A percentile compares a stretch with the other conserved stretches of the same genome.
These are phyloP conservation scores for Chloropsis hardwickii DNA, from an alignment of 2,113 vertebrate species.

Conservation along the genomic window DNA sequence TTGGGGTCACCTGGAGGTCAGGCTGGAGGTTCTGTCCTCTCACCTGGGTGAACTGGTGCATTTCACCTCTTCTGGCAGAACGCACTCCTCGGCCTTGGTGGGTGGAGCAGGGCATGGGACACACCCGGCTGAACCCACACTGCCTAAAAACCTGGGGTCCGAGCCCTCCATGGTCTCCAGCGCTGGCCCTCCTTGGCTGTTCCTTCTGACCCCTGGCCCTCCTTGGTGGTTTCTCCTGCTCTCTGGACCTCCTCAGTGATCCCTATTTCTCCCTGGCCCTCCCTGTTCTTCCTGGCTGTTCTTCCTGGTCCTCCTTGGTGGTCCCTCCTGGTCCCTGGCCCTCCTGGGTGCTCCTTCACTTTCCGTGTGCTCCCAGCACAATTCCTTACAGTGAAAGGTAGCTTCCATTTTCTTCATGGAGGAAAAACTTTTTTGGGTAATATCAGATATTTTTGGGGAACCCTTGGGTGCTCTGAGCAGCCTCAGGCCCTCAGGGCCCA, in stretches of 20 bases:
- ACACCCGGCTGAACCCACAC: background rate
- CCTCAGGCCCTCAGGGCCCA: background rate
- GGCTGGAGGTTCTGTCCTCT: background rate
- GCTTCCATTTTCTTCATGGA: background rate
- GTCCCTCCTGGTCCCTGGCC: no score
- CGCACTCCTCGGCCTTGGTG: background rate
- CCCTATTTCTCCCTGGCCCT: no score
- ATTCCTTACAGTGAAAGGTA: background rate
- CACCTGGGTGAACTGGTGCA: background rate
- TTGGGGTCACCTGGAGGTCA: background rate
- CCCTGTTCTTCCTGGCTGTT: no score
- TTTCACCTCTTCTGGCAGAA: background rate
- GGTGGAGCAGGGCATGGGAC: accelerated
- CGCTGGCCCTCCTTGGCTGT: background rate
- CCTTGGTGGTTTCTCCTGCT: no score
- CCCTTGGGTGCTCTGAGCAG: background rate
- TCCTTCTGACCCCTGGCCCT: background rate
- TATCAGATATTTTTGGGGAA: background rate
- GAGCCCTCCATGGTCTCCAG: accelerated
- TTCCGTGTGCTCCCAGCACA: accelerated
- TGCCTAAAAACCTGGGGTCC: background rate
- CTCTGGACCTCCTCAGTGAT: background rate
- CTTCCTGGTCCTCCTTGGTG: background rate
- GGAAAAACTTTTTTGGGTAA: accelerated
- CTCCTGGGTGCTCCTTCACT: background rate